Base-by-base conservation (phyloP, 1,140 invertebrate species). In the Nautilus pompilius region DNA sequence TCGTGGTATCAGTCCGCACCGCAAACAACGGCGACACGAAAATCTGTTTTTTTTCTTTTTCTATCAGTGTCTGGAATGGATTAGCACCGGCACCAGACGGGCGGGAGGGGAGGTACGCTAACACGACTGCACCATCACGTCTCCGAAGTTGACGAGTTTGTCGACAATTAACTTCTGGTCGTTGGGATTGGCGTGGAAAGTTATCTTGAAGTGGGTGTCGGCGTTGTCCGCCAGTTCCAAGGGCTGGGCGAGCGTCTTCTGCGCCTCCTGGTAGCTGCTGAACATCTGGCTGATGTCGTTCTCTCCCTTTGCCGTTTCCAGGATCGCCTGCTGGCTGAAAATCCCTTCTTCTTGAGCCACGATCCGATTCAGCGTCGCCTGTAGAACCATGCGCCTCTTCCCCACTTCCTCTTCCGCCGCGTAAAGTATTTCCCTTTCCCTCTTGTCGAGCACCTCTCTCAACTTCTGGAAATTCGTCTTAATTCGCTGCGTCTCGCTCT, bases 201-300 rank as follows among this genome's bases (percentile, higher is more conserved):
- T 28, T 28, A 53, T 28, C 0, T 28, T 28, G 29, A 53, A 53
- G n/a, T 53, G 15, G 26, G 26, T 28, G 49, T 53, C 29, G n/a
- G 49, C 29, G 49, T 28, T 53, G 49, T 53, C 6, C 49, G 49
- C 24, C 17, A 53, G 24, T 17, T 53, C 24, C 5, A 53, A 17
- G 20, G 49, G 49, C 5, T 22, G 17, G n/a, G 49, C 26, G 17
- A 79, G 64, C 13, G 69, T 66, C 26, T 79, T 69, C 26, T 69
- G 61, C 1, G 77, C 74, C 17, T 63, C 64, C 62, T 78, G 71
- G 55, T 79, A 75, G 15, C 70, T 69, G 10, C 67, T 73, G 59
- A 79, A 78, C 71, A 79, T 75, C 36, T 70, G 60, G 22, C 72
- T 68, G 8, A 79, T 70, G 58, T 79, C 73, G 62, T 72, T 75